Percentiles rank a stretch among this genome's conserved stretches.
phyloP scores from a whole-genome alignment of 2,888 invertebrate species.

The Taenaris catops region DNA sequence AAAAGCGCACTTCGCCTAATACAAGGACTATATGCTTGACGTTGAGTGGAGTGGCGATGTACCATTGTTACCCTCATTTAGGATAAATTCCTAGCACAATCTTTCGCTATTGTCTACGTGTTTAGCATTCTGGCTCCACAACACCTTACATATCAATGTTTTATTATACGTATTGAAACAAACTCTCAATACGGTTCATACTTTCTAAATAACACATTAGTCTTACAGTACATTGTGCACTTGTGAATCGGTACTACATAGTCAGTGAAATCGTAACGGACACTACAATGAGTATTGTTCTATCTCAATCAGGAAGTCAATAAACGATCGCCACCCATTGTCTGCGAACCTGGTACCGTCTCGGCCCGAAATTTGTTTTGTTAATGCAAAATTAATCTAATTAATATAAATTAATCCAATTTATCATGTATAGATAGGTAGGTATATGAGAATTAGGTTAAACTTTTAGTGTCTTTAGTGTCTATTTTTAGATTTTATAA shows the following conservation, averaged over 20 bases:
- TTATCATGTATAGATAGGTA: too few species aligned
- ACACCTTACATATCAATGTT: too few species aligned
- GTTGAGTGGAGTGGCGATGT: too few species aligned
- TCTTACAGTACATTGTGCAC: slow-evolving; percentile 1
- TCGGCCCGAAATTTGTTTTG: slow-evolving; percentile 12
- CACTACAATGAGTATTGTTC: slow-evolving; percentile 63
- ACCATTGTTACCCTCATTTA: slow-evolving; percentile 53
- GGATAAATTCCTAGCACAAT: slow-evolving; percentile 34
- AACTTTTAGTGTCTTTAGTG: too few species aligned
- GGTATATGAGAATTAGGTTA: too few species aligned
- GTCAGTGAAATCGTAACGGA: slow-evolving; percentile 59
- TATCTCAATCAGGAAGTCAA: slow-evolving; percentile 38
- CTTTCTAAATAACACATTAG: slow-evolving; percentile 7
- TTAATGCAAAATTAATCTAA: too few species aligned
- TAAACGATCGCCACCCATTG: slow-evolving; percentile 43
- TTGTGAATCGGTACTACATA: slow-evolving; percentile 28
- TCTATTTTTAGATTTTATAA: too few species aligned
- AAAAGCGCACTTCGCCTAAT: too few species aligned
- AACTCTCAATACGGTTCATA: too few species aligned
- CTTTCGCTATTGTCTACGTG: slow-evolving; percentile 44
- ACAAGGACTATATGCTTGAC: too few species aligned
- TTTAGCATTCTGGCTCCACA: not conserved
- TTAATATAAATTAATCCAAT: too few species aligned
- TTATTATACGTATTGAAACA: too few species aligned
- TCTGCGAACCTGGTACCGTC: slow-evolving; percentile 43